phyloP scores from a whole-genome alignment of 92 coral and sea anemone species.

The Bergia sp. region DNA sequence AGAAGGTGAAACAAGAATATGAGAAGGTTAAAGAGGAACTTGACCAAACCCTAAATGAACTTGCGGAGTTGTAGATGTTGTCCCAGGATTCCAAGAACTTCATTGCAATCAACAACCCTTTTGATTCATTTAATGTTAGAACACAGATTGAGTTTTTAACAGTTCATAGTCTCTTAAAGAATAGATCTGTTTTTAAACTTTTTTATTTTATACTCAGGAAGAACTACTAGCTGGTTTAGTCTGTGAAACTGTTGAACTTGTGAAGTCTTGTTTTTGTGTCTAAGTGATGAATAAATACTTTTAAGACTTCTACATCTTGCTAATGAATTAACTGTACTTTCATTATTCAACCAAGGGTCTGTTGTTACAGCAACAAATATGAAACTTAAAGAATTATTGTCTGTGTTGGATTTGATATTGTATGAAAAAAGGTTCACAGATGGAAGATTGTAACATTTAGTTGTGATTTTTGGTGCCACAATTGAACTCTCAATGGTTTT shows the following conservation, averaged over 20 bases:
- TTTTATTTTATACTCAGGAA: not conserved
- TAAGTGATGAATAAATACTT: conserved; percentile 5
- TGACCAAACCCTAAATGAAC: conserved; percentile 85
- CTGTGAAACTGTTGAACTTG: not conserved
- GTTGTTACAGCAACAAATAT: not conserved
- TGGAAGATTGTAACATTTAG: not conserved
- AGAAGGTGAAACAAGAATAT: conserved; percentile 82
- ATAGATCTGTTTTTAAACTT: conserved; percentile 13
- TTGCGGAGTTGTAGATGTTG: conserved; percentile 84
- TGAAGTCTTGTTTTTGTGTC: conserved; percentile 16
- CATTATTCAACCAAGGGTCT: not conserved
- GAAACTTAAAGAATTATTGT: not conserved
- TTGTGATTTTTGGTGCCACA: not conserved
- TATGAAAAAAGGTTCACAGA: no score
- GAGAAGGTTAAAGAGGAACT: conserved; percentile 83
- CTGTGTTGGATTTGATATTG: not conserved
- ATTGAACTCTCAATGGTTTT: not conserved
- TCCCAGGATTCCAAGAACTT: not conserved
- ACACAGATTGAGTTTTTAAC: conserved; percentile 24
- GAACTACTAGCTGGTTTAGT: not conserved
- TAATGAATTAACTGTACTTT: not conserved
- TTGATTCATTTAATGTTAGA: not conserved
- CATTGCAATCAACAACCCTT: not conserved
- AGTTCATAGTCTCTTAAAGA: not conserved
- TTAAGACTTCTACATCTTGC: not conserved